Base-by-base conservation (phyloP, 2,888 invertebrate genomes). In the Alloscopus bannaensis region DNA sequence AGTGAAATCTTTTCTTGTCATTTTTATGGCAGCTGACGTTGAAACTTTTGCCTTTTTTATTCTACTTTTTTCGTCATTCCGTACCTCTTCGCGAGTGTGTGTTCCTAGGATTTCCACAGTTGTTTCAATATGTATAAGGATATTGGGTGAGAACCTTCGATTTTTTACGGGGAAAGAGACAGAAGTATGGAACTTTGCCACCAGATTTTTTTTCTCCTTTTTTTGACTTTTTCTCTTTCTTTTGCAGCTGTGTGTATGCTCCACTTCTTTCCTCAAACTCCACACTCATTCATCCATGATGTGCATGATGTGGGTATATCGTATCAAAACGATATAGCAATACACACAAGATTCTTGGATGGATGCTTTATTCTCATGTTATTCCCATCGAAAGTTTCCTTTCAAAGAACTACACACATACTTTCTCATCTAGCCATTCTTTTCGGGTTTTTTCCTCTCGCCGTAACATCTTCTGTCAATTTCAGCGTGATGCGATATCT, bases 11-110 rank as follows among this genome's bases (percentile, higher is more conserved):
- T 82, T 81, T 78, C 65, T 78, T 81, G 81, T 83, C 81, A 77
- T 81, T 83, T 83, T 83, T 78, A 78, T 83, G 83, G 83, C 83
- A 83, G 83, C 83, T 83, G 83, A 69, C 73, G 77, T 78, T 62
- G 68, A 80, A 82, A 82, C 76, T 83, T 71, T 82, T n/a, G n/a
- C n/a, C n/a, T n/a, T n/a, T n/a, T n/a, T n/a, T 72, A 71, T 70
- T 59, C 47, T 26, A 26, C 18, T 66, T 68, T 59, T 47, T 59
- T 68, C 55, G 28, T 68, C 60, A 68, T 60, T 26, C 52, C n/a
- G n/a, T n/a, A n/a, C n/a, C n/a, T n/a, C n/a, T n/a, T n/a, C 20
- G 40, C n/a, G n/a, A n/a, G n/a, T n/a, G n/a, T n/a, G n/a, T n/a
- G n/a, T n/a, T n/a, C n/a, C n/a, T n/a, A n/a, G n/a, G n/a, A n/a